Evolutionary conservation across 2,888 invertebrate species (phyloP).

Genomic region (Ligdia adustata): DNA sequence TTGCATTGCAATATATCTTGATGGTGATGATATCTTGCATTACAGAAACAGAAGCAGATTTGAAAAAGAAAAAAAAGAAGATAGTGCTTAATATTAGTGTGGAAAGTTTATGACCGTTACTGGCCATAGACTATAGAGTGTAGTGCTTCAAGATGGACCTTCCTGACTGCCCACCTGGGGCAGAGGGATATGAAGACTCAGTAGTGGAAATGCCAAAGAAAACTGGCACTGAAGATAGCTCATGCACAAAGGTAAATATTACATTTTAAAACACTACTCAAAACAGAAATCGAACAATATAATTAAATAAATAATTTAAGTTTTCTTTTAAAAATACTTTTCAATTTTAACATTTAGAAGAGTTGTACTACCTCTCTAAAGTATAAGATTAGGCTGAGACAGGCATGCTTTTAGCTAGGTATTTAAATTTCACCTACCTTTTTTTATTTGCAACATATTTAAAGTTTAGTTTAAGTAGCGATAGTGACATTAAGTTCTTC

Average conservation of each 20-base stretch:
- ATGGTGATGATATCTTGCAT: constrained; percentile 52
- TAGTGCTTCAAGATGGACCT: constrained; percentile 78
- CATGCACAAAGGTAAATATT: constrained; percentile 78
- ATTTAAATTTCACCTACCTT: too few species aligned
- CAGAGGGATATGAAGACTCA: constrained; percentile 77
- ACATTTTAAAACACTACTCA: constrained; percentile 29
- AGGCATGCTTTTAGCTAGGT: too few species aligned
- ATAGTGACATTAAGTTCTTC: too few species aligned
- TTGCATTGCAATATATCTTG: constrained; percentile 34
- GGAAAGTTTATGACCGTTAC: constrained; percentile 62
- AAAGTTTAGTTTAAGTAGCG: too few species aligned
- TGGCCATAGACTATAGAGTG: constrained; percentile 77
- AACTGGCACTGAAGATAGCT: constrained; percentile 48
- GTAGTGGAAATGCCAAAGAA: constrained; percentile 70
- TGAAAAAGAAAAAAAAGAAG: constrained; percentile 49
- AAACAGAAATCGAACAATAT: constrained; percentile 4
- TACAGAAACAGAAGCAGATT: constrained; percentile 52
- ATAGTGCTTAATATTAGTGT: constrained; percentile 50
- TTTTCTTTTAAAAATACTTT: constrained; percentile 2
- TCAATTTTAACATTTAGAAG: too few species aligned
- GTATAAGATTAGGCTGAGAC: too few species aligned
- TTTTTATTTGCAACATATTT: too few species aligned
- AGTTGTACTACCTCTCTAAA: too few species aligned
- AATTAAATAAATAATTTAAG: neutral
- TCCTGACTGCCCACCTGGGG: constrained; percentile 77